A percentile compares a stretch with the other conserved stretches of the same genome.
phyloP scores from a whole-genome alignment of 2,113 vertebrate genomes.

The Macquaria australasica region DNA sequence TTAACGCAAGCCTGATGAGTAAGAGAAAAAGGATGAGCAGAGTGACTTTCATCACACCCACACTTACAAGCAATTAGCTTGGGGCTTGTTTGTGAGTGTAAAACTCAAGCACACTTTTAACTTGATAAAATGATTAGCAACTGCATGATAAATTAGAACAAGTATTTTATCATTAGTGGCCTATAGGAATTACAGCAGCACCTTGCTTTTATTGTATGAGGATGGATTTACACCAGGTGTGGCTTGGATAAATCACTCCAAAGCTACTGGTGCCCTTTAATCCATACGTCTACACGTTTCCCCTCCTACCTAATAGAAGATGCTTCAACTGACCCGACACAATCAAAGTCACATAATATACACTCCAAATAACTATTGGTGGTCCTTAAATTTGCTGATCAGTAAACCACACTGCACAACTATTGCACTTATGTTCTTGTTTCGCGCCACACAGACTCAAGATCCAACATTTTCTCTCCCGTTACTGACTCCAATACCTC shows the following conservation, averaged over 20 bases:
- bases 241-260: slow-evolving; percentile 23
- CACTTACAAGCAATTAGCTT: slow-evolving; percentile 50
- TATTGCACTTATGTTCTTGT: not conserved
- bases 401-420: not conserved
- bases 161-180: slow-evolving; percentile 28
- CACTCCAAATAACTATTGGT: not conserved
- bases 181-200: not conserved
- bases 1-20: slow-evolving; percentile 58
- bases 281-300: not conserved
- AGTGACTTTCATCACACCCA: slow-evolving; percentile 54
- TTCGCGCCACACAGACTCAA: not conserved
- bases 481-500: not conserved
- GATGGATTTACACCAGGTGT: not conserved
- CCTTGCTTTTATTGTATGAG: not conserved
- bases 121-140: slow-evolving; percentile 27
- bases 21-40: slow-evolving; percentile 35
- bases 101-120: slow-evolving; percentile 29
- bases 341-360: not conserved
- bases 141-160: slow-evolving; percentile 9
- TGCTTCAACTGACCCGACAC: not conserved
- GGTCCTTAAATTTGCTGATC: not conserved
- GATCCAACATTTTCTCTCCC: not conserved
- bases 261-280: slow-evolving; percentile 8
- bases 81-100: slow-evolving; percentile 35
- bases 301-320: not conserved